Evolutionary conservation across 1,140 invertebrate species (phyloP).

Genomic region (Heterodera carotae): DNA sequence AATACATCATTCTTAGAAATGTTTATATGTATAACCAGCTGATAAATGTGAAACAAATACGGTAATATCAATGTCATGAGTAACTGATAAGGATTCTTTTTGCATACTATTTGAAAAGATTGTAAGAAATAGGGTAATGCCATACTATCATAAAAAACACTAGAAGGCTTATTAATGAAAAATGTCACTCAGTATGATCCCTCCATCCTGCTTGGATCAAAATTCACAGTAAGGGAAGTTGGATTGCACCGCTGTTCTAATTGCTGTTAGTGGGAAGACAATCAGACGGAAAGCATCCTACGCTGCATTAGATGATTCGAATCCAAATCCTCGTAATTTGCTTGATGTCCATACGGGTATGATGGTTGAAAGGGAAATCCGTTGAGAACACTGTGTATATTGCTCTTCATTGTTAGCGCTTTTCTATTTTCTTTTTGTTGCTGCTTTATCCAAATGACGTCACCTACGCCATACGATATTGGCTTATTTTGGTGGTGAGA

Average conservation of each 20-base stretch:
- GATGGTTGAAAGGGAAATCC: too few relatives aligned
- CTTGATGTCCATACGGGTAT: too few relatives aligned
- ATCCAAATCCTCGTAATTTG: conserved; percentile 14
- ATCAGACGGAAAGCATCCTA: conserved; percentile 11
- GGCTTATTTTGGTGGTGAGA: too few relatives aligned
- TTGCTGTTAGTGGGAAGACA: neutral
- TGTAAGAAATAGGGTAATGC: neutral
- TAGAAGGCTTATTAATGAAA: neutral
- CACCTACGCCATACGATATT: too few relatives aligned
- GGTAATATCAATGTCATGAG: neutral
- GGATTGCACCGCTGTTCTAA: neutral
- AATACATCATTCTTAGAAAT: too few relatives aligned
- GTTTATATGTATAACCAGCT: too few relatives aligned
- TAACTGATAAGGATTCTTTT: neutral
- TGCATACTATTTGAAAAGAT: neutral
- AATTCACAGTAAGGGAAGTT: conserved; percentile 1
- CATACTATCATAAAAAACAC: conserved; percentile 3
- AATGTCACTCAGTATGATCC: conserved; percentile 1
- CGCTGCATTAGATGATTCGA: neutral
- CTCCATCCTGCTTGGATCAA: neutral
- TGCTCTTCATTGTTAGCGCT: too few relatives aligned
- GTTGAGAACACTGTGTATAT: too few relatives aligned
- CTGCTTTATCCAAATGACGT: too few relatives aligned
- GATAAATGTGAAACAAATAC: conserved; percentile 9
- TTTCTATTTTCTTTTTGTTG: too few relatives aligned